phyloP scores from a whole-genome alignment of 2,113 vertebrate genomes.

The Sinocyclocheilus anophthalmus region DNA sequence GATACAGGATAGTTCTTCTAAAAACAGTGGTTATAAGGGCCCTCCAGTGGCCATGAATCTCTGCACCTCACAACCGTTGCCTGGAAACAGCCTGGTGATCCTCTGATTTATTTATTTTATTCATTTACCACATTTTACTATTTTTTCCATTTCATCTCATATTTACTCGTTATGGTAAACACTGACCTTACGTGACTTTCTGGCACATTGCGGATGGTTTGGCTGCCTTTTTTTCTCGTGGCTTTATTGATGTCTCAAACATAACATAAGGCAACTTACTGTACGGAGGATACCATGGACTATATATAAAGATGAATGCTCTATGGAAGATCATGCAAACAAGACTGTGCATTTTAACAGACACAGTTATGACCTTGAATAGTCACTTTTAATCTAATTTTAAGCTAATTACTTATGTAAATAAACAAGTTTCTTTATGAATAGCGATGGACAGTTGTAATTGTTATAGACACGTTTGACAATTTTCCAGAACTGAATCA shows the following conservation, averaged over 20 bases:
- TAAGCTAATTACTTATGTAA: too few relatives aligned
- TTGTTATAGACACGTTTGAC: too few relatives aligned
- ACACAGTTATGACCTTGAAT: background rate
- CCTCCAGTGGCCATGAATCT: conserved; percentile 43
- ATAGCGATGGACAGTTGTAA: too few relatives aligned
- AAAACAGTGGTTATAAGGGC: conserved; percentile 28
- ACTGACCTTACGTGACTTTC: background rate
- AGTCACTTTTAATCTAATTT: background rate
- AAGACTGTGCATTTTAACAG: background rate
- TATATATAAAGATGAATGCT: background rate
- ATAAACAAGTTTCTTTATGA: too few relatives aligned
- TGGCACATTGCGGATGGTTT: background rate
- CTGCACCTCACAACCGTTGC: conserved; percentile 45
- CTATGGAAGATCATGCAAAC: background rate
- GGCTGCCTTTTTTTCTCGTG: background rate
- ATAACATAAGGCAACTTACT: background rate
- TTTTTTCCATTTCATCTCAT: background rate
- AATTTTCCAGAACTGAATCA: too few relatives aligned
- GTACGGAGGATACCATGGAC: too few relatives aligned
- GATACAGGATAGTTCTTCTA: background rate
- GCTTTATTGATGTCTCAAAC: background rate
- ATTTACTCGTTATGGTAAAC: background rate
- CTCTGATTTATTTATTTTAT: conserved; percentile 15
- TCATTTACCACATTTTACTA: conserved; percentile 25
- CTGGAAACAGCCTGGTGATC: conserved; percentile 51